These are phyloP conservation scores for Bungarus multicinctus DNA, from an alignment of 2,113 vertebrate species.

Conservation along the genomic window DNA sequence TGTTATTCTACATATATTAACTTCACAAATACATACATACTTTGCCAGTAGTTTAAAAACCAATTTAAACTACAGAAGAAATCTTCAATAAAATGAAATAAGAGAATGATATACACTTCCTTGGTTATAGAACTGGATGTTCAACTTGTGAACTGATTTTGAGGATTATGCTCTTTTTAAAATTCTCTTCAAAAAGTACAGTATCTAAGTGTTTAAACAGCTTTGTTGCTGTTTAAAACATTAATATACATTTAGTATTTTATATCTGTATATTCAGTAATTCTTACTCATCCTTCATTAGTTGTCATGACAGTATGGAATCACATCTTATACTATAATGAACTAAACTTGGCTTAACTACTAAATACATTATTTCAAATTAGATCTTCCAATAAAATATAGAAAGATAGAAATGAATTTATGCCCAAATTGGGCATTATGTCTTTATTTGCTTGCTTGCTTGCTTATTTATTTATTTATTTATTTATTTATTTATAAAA, in stretches of 20 bases:
- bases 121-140: neutral
- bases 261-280: neutral
- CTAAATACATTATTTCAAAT: neutral
- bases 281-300: neutral
- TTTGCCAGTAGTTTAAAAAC: neutral
- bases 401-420: neutral
- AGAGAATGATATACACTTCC: neutral
- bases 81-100: neutral
- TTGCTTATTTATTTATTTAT: neutral
- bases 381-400: neutral
- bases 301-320: neutral
- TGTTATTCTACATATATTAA: neutral
- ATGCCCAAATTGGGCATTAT: neutral
- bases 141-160: neutral
- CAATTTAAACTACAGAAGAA: neutral
- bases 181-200: neutral
- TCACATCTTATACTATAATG: neutral
- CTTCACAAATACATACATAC: neutral
- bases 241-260: neutral
- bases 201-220: neutral
- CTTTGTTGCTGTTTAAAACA: neutral
- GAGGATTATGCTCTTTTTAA: neutral
- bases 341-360: neutral
- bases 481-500: neutral
- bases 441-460: too few relatives aligned